These are phyloP conservation scores for Pachypsylla venusta DNA, from an alignment of 1,140 invertebrate genomes.

Conservation along the genomic window DNA sequence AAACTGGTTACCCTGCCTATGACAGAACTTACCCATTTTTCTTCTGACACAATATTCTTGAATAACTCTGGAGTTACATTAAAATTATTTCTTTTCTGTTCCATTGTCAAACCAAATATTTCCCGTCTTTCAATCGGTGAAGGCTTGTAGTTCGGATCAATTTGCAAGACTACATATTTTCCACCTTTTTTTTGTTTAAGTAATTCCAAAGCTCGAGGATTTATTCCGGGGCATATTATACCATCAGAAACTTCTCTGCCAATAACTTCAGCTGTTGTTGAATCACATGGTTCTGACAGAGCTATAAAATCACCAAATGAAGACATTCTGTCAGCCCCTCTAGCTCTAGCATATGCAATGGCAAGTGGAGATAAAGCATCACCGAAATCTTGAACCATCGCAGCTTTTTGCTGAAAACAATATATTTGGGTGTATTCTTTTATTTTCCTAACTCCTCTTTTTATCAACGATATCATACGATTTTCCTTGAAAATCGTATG, in stretches of 20 bases:
- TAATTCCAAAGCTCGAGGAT: slow-evolving; percentile 65
- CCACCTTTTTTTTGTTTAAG: slow-evolving; percentile 93
- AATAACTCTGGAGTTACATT: slow-evolving; percentile 66
- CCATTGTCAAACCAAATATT: slow-evolving; percentile 79
- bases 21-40: slow-evolving; percentile 41
- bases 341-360: slow-evolving; percentile 82
- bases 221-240: slow-evolving; percentile 71
- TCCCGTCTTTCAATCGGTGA: slow-evolving; percentile 65
- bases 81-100: slow-evolving; percentile 85
- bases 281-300: slow-evolving; percentile 82
- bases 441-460: too few species aligned
- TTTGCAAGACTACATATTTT: slow-evolving; percentile 83
- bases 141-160: slow-evolving; percentile 76
- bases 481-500: too few species aligned
- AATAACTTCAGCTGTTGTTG: slow-evolving; percentile 43
- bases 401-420: slow-evolving; percentile 57
- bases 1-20: too few species aligned
- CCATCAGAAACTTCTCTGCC: slow-evolving; percentile 85
- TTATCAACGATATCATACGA: too few species aligned
- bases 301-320: slow-evolving; percentile 98
- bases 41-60: slow-evolving; percentile 64
- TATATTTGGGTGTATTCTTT: neutral
- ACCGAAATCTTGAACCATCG: slow-evolving; percentile 80
- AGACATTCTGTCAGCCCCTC: slow-evolving; percentile 96
- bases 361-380: slow-evolving; percentile 71